These are phyloP conservation scores for Leucopternis melanops DNA, from an alignment of 2,113 vertebrate species.

Conservation along the genomic window DNA sequence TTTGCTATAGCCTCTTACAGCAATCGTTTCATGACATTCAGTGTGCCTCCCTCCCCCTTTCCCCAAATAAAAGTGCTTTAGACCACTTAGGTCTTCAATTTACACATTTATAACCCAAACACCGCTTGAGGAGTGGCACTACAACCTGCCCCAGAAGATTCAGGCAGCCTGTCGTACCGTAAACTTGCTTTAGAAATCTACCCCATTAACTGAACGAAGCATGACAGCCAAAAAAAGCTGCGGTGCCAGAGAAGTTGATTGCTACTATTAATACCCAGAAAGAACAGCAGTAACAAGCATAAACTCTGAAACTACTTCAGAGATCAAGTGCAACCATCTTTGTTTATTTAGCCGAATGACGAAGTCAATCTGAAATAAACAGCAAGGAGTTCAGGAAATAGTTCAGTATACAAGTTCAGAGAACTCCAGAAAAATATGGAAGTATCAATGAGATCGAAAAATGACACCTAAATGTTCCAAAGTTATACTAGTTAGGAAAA, in stretches of 20 bases:
- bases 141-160: not conserved
- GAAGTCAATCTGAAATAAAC: not conserved
- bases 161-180: not conserved
- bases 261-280: not conserved
- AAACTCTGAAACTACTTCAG: not conserved
- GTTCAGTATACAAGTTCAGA: not conserved
- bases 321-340: not conserved
- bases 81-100: not conserved
- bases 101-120: not conserved
- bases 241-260: not conserved
- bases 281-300: not conserved
- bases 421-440: not conserved
- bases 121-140: not conserved
- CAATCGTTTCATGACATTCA: not conserved
- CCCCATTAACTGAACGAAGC: not conserved
- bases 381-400: not conserved
- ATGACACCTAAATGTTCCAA: not conserved
- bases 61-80: not conserved
- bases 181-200: not conserved
- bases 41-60: not conserved
- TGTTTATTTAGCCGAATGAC: not conserved
- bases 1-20: not conserved
- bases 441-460: not conserved
- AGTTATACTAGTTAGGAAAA: not conserved
- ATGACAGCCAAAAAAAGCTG: not conserved